Base-by-base conservation (phyloP, 35 echinoderm and acorn worm genomes). In the Apostichopus japonicus region DNA sequence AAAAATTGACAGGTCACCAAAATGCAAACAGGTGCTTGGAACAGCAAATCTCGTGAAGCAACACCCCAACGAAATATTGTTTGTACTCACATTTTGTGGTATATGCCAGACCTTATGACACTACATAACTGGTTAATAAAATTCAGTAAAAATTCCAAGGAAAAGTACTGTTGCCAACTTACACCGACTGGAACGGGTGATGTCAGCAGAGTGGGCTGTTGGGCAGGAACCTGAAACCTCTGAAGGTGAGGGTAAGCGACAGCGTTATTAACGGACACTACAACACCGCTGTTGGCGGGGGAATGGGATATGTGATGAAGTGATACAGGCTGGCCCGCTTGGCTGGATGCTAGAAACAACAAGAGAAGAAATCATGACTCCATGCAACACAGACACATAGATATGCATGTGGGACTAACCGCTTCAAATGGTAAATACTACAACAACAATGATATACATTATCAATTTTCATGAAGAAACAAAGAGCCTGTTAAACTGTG, bases 171-270 rank as follows among this genome's bases (percentile, higher is more conserved):
- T 78, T 23, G 77, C 11, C 24, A 72, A 73, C 86, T 89, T 72
- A 89, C 86, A 57, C 86, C 86, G 52, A 87, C 86, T 27, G 84
- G 84, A 55, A 88, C 58, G 21, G 86, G 86, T 19, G 86, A 72
- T 8, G 86, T 25, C 10, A 89, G 15, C 7, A 89, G 44, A 51
- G 61, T 56, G 17, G 86, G 86, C 63, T 72, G 86, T n/a, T 89
- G 86, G 61, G 22, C 17, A 6, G 86, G 56, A 33, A 89, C 86
- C 72, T 89, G 86, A 53, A 89, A 51, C 44, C 86, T 23, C 62
- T 89, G 86, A 5, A 89, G 27, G 27, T 71, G 86, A 16, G 86
- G 86, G 67, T 89, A 89, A 54, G 86, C 86, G 17, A 89, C 86
- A 0, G 86, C 62, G 59, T 89, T 89, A 53, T 73, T 89, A 5